A percentile compares a stretch with the other conserved stretches of the same genome.
These are phyloP conservation scores for Prenolepis imparis DNA, from an alignment of 2,888 invertebrate genomes.

Conservation along the genomic window DNA sequence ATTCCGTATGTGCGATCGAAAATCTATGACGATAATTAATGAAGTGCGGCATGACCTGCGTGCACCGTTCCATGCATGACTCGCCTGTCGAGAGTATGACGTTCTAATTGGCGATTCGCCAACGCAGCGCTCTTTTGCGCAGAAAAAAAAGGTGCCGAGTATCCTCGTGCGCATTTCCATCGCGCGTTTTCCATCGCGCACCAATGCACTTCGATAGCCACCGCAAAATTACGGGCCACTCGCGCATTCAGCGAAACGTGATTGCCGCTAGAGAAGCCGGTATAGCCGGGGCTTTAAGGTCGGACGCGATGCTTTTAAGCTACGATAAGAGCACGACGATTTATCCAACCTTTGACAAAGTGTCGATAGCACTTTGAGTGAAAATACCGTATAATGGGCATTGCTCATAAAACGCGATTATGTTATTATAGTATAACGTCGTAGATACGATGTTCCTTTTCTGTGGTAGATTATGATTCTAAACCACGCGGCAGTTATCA, in stretches of 20 bases:
- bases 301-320: conserved; percentile 70
- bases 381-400: conserved; percentile 22
- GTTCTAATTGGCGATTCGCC: conserved; percentile 75
- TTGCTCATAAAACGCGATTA: not conserved
- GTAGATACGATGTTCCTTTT: not conserved
- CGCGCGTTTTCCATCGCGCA: conserved; percentile 58
- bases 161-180: conserved; percentile 66
- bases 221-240: conserved; percentile 71
- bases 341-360: conserved; percentile 51
- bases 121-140: conserved; percentile 66
- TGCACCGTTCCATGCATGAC: conserved; percentile 54
- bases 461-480: not conserved
- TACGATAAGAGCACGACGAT: conserved; percentile 65
- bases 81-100: conserved; percentile 64
- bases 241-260: conserved; percentile 66
- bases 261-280: conserved; percentile 61
- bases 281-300: conserved; percentile 62
- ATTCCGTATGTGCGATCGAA: conserved; percentile 46
- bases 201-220: conserved; percentile 71
- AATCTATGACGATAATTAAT: conserved; percentile 62
- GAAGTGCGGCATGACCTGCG: conserved; percentile 71
- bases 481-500: not conserved
- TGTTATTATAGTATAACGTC: conserved; percentile 29
- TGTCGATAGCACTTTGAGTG: conserved; percentile 60
- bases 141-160: conserved; percentile 58